Conservation (phyloP, 2,888 invertebrate genomes). For the Arge pagana region DNA sequence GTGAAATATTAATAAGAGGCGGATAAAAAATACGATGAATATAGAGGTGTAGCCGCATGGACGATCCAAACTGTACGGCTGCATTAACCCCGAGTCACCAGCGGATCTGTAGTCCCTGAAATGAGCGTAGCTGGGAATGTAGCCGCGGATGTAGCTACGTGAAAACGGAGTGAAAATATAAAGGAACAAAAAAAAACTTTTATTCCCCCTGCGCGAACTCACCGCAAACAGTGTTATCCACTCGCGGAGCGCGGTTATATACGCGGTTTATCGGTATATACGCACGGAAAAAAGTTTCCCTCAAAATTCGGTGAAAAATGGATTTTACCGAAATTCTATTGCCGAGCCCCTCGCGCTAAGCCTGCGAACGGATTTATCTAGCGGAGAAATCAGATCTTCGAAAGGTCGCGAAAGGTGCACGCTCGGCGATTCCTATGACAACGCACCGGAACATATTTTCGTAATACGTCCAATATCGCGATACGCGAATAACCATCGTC, state of each 20-base stretch:
- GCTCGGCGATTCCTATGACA: too few relatives aligned
- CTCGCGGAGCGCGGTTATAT: slow-evolving; percentile 8
- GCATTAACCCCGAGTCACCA: too few relatives aligned
- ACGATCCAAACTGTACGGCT: slow-evolving; percentile 1
- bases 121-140: too few relatives aligned
- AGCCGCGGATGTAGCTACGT: background rate
- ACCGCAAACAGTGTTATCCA: slow-evolving; percentile 19
- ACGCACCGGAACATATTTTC: too few relatives aligned
- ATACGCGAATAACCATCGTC: too few relatives aligned
- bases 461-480: too few relatives aligned
- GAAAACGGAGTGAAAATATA: background rate
- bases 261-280: slow-evolving; percentile 14
- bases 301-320: slow-evolving; percentile 7
- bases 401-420: too few relatives aligned
- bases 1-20: slow-evolving; percentile 8
- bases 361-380: slow-evolving; percentile 9
- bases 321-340: slow-evolving; percentile 14
- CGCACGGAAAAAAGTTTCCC: slow-evolving; percentile 16
- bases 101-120: too few relatives aligned
- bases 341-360: background rate
- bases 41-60: background rate
- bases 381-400: slow-evolving; percentile 5
- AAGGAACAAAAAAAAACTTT: background rate
- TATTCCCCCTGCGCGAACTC: slow-evolving; percentile 12
- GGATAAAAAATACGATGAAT: background rate